phyloP scores from a whole-genome alignment of 2,888 invertebrate genomes.

The Luperina testacea region DNA sequence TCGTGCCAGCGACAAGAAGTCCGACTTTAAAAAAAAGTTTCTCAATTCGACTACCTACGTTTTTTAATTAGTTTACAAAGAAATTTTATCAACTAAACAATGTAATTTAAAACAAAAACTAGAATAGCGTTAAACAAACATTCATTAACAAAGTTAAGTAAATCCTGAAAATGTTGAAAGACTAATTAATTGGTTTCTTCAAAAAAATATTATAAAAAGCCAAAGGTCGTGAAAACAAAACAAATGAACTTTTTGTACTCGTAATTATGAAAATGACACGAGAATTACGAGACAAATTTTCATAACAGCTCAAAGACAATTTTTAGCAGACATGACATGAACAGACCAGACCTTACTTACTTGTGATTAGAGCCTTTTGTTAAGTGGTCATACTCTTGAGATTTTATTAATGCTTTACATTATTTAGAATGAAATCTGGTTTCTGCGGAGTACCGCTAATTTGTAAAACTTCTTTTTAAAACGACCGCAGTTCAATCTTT shows the following conservation, averaged over 20 bases:
- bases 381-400: conserved; percentile 4
- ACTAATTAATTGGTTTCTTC: background rate
- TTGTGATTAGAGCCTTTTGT: background rate
- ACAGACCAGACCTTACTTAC: background rate
- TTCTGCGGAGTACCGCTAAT: conserved; percentile 1
- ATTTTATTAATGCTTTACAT: conserved; percentile 12
- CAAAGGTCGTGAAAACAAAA: conserved; percentile 9
- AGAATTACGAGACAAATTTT: conserved; percentile 12
- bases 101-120: background rate
- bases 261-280: conserved; percentile 17
- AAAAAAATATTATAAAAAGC: conserved; percentile 8
- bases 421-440: background rate
- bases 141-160: background rate
- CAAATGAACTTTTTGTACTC: conserved; percentile 14
- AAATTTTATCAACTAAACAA: background rate
- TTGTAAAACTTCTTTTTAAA: background rate
- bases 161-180: background rate
- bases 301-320: conserved; percentile 32
- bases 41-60: background rate
- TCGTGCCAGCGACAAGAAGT: background rate
- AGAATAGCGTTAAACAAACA: background rate
- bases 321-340: conserved; percentile 10
- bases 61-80: background rate
- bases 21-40: background rate
- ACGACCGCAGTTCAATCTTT: background rate